phyloP scores from a whole-genome alignment of 92 coral and sea anemone genomes.

The Paramuricea clavata region DNA sequence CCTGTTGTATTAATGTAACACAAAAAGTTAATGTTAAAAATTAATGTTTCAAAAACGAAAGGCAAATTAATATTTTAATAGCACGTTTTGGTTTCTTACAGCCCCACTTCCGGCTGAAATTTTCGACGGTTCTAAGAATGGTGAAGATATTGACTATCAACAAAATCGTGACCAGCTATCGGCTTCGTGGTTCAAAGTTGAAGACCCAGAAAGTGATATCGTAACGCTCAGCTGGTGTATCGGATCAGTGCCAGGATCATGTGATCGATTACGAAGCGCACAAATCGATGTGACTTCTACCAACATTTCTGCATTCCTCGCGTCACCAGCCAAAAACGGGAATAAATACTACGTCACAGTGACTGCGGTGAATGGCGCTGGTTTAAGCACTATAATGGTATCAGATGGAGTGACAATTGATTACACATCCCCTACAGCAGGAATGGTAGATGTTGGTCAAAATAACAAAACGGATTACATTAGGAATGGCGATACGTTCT shows the following conservation, averaged over 20 bases:
- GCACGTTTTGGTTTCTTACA: constrained; percentile 14
- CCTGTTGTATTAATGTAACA: too few species aligned
- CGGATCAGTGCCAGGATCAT: constrained; percentile 73
- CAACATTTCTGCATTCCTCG: constrained; percentile 59
- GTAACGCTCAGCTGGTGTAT: constrained; percentile 81
- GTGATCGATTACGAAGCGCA: constrained; percentile 65
- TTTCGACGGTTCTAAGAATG: constrained; percentile 74
- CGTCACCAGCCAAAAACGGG: constrained; percentile 70
- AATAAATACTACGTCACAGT: constrained; percentile 80
- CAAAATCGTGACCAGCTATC: constrained; percentile 62
- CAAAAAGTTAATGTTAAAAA: too few species aligned
- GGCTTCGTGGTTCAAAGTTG: constrained; percentile 83
- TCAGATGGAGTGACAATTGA: constrained; percentile 93
- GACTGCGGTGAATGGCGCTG: constrained; percentile 90
- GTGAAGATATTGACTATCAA: constrained; percentile 77
- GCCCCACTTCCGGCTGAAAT: constrained; percentile 68
- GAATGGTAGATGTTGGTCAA: constrained; percentile 78
- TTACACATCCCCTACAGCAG: constrained; percentile 82
- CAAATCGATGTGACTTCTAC: constrained; percentile 52
- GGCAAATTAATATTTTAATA: too few species aligned
- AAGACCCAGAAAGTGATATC: constrained; percentile 94
- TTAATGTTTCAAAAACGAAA: too few species aligned
- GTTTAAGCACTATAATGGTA: constrained; percentile 65
- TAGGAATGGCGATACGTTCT: constrained; percentile 60
- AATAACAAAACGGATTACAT: constrained; percentile 57